Evolutionary conservation across 2,113 vertebrate genomes (phyloP).

Genomic region (Stigmatopora argus): DNA sequence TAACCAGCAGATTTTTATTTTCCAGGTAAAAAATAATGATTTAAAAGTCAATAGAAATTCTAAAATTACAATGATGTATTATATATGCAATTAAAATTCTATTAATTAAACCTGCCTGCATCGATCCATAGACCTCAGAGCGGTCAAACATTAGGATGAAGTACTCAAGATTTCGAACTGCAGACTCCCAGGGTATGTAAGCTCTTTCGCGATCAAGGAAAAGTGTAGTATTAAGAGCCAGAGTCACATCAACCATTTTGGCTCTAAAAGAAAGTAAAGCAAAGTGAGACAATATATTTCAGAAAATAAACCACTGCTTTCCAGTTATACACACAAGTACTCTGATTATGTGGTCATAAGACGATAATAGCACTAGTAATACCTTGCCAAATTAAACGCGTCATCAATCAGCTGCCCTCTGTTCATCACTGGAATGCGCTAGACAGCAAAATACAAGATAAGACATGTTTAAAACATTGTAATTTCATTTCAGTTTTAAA

Average conservation of each 20-base stretch:
- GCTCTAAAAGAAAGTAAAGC: conserved; percentile 66
- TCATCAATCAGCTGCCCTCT: conserved; percentile 86
- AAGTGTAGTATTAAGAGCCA: conserved; percentile 78
- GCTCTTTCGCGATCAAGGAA: conserved; percentile 69
- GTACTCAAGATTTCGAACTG: conserved; percentile 74
- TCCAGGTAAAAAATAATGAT: not conserved
- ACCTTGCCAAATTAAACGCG: conserved; percentile 83
- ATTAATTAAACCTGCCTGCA: conserved; percentile 69
- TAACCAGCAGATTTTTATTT: not conserved
- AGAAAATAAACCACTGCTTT: not conserved
- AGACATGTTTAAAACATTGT: not conserved
- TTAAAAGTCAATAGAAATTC: not conserved
- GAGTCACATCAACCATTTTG: conserved; percentile 46
- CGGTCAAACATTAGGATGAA: conserved; percentile 88
- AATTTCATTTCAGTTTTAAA: not conserved
- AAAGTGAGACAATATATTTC: not conserved
- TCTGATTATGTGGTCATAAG: not conserved
- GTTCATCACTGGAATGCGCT: conserved; percentile 82
- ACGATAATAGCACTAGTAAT: not conserved
- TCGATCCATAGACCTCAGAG: conserved; percentile 78
- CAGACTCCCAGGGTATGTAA: conserved; percentile 81
- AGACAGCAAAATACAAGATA: conserved; percentile 13
- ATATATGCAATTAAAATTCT: not conserved
- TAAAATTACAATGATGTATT: not conserved
- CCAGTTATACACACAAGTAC: not conserved